These are phyloP conservation scores for Tillus elongatus DNA, from an alignment of 2,888 invertebrate species.

Conservation along the genomic window DNA sequence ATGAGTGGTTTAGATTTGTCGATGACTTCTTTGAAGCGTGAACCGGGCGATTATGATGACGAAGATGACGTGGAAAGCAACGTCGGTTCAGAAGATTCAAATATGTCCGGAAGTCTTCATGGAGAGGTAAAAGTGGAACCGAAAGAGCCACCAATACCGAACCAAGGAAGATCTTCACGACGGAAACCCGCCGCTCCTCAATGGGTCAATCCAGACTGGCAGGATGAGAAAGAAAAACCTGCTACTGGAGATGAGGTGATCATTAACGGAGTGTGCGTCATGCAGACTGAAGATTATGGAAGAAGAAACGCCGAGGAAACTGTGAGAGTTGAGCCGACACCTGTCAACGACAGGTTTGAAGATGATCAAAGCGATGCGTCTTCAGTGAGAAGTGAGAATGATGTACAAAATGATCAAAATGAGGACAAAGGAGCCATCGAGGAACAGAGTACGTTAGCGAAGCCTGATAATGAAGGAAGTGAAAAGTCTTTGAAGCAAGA, in stretches of 20 bases:
- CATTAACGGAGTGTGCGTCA: conserved; percentile 89
- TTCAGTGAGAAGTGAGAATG: conserved; percentile 31
- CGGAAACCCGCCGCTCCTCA: conserved; percentile 94
- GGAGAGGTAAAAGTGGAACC: conserved; percentile 50
- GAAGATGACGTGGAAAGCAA: conserved; percentile 72
- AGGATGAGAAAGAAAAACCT: conserved; percentile 54
- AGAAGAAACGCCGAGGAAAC: conserved; percentile 55
- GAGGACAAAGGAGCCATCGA: conserved; percentile 18
- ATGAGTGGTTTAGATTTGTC: conserved; percentile 81
- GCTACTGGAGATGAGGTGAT: conserved; percentile 66
- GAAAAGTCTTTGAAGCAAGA: conserved; percentile 52
- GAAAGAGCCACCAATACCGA: conserved; percentile 38
- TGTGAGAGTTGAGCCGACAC: conserved; percentile 66
- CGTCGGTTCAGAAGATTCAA: conserved; percentile 60
- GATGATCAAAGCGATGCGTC: conserved; percentile 47
- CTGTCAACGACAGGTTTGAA: conserved; percentile 55
- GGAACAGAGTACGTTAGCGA: conserved; percentile 19
- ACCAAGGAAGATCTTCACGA: conserved; percentile 52
- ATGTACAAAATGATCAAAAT: conserved; percentile 24
- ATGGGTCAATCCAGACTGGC: conserved; percentile 95
- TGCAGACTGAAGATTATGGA: conserved; percentile 71
- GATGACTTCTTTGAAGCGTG: conserved; percentile 71
- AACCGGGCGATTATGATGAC: conserved; percentile 68
- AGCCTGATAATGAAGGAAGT: conserved; percentile 29
- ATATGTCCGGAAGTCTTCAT: conserved; percentile 45